Evolutionary conservation across 2,797 vertebrate genomes (phyloP), one percentile per base, ranked within the genome.

Genomic region (Sebastes vulpes): DNA sequence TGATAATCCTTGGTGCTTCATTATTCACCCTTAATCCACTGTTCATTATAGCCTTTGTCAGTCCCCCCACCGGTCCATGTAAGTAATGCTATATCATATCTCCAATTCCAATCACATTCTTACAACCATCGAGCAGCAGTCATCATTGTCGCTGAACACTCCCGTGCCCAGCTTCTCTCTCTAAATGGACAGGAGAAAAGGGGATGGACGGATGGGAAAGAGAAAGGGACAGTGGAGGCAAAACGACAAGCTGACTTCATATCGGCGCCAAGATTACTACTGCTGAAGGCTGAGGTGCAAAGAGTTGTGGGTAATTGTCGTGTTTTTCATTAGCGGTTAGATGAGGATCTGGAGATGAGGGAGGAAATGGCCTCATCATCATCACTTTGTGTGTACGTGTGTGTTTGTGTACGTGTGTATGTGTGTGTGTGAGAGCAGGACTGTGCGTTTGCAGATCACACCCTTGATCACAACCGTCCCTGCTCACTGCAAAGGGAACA

Each of bases 301-400:
- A 87, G 94, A 92, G 91, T 93, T 93, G 93, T 87, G 89, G 93
- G 96, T 96, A 96, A 96, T 96, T 96, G 94, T 94, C 85, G 81
- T 95, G 93, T 95, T 96, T 96, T 96, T 96, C 96, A 96, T 96
- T 96, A 96, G 95, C 79, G 82, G 79, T 91, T 90, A 92, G 94
- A 96, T 95, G 95, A 96, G 93, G 93, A 95, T 95, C 94, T 87
- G 91, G 88, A 94, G 94, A 96, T 95, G 95, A 94, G 94, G 84
- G 82, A 92, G 95, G 95, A 96, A 97, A 96, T 96, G 90, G 95
- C 92, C 94, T 95, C 92, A 96, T 96, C 93, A 96, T 96, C 92
- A 94, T 92, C 67, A 72, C 75, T 89, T 77, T 78, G 81, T 72
- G 16, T 65, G 11, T 60, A 70, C 80, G 80, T 82, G 73, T 79